These are phyloP conservation scores for Aspiorhynchus laticeps DNA, from an alignment of 2,113 vertebrate genomes.

Conservation along the genomic window DNA sequence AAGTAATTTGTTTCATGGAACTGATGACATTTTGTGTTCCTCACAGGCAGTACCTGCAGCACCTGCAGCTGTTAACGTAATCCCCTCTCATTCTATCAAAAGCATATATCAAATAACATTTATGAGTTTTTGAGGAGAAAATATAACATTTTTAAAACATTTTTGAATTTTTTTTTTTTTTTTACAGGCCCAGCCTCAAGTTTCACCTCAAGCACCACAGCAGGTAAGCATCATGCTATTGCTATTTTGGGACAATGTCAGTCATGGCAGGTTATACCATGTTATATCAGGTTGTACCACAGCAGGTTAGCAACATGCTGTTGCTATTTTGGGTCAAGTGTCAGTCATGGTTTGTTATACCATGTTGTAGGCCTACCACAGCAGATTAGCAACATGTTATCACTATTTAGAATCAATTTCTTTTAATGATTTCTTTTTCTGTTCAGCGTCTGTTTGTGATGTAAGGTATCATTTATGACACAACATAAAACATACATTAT, in stretches of 20 bases:
- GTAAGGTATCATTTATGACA: background rate
- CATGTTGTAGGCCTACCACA: too few relatives aligned
- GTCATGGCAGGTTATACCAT: background rate
- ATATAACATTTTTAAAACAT: background rate
- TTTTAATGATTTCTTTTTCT: background rate
- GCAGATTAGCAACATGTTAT: too few relatives aligned
- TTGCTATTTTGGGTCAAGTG: background rate
- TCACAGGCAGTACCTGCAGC: conserved; percentile 27
- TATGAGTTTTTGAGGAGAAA: background rate
- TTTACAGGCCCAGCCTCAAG: conserved; percentile 19
- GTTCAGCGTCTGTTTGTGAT: background rate
- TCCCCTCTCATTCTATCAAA: background rate
- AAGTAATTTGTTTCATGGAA: background rate
- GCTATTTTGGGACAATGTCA: background rate
- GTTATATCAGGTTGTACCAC: background rate
- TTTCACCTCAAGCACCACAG: conserved; percentile 34
- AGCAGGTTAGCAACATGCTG: conserved; percentile 14
- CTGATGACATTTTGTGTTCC: background rate
- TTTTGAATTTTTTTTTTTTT: background rate
- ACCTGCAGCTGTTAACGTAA: conserved; percentile 7
- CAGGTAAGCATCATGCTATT: conserved; percentile 25
- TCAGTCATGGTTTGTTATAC: background rate
- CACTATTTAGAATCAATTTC: background rate
- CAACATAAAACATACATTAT: background rate
- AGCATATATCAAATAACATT: background rate